Evolutionary conservation across 2,888 invertebrate species (phyloP).

Genomic region (Xiphydria camelus): DNA sequence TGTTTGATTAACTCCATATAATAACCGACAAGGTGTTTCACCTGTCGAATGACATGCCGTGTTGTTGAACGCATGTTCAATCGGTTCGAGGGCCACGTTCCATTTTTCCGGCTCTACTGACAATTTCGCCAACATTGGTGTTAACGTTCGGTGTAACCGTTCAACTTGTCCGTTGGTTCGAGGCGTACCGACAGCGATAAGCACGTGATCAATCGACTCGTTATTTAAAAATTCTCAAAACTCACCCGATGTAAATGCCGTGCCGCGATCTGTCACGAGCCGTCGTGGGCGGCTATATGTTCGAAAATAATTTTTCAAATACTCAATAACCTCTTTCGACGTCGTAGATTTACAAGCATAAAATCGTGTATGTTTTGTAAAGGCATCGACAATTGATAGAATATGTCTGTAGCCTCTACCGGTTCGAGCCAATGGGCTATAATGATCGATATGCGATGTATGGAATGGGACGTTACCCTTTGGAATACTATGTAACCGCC

Average conservation of each 20-base stretch:
- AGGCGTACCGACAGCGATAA: slow-evolving; percentile 31
- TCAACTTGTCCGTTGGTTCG: slow-evolving; percentile 38
- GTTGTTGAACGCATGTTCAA: slow-evolving; percentile 13
- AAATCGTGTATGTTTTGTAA: slow-evolving; percentile 29
- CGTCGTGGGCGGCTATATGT: slow-evolving; percentile 20
- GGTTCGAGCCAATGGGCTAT: slow-evolving; percentile 29
- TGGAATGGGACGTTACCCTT: slow-evolving; percentile 34
- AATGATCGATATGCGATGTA: slow-evolving; percentile 33
- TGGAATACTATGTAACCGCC: slow-evolving; percentile 29
- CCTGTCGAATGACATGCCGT: slow-evolving; percentile 8
- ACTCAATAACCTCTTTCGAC: slow-evolving; percentile 17
- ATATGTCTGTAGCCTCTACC: slow-evolving; percentile 13
- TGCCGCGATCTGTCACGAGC: slow-evolving; percentile 32
- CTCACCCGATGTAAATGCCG: slow-evolving; percentile 28
- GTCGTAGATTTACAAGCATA: slow-evolving; percentile 20
- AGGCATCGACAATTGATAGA: slow-evolving; percentile 30
- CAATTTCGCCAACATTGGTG: slow-evolving; percentile 27
- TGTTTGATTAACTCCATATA: slow-evolving; percentile 9
- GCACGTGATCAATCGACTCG: slow-evolving; percentile 24
- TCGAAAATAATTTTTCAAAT: slow-evolving; percentile 20
- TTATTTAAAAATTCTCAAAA: slow-evolving; percentile 27
- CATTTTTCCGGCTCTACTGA: slow-evolving; percentile 12
- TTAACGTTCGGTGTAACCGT: slow-evolving; percentile 22
- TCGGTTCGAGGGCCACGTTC: slow-evolving; percentile 5
- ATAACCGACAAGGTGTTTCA: slow-evolving; percentile 6